A percentile compares a stretch with the other conserved stretches of the same genome.
phyloP scores from a whole-genome alignment of 2,888 invertebrate genomes.

The Mellilla xanthometata region DNA sequence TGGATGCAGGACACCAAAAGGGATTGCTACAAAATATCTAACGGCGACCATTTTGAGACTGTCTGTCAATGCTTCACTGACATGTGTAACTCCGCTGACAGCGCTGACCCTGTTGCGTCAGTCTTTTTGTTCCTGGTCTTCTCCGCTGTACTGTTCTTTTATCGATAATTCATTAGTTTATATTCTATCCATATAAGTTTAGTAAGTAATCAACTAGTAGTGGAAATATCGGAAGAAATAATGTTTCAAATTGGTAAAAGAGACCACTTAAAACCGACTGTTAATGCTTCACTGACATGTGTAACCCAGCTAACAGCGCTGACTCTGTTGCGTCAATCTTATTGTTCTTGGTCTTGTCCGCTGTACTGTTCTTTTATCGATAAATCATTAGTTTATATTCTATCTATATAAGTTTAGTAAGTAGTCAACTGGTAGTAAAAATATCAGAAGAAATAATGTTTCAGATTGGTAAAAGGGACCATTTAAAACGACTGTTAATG shows the following conservation, averaged over 20 bases:
- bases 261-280: slow-evolving; percentile 84
- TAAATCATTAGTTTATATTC: too few relatives aligned
- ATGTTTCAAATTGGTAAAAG: slow-evolving; percentile 82
- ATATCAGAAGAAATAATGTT: too few relatives aligned
- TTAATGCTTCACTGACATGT: slow-evolving; percentile 84
- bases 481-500: slow-evolving; percentile 85
- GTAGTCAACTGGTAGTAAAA: too few relatives aligned
- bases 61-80: slow-evolving; percentile 85
- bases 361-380: slow-evolving; percentile 41
- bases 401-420: too few relatives aligned
- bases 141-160: slow-evolving; percentile 41
- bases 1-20: slow-evolving; percentile 70
- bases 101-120: slow-evolving; percentile 34
- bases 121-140: slow-evolving; percentile 45
- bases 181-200: too few relatives aligned
- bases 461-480: slow-evolving; percentile 83
- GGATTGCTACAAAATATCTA: slow-evolving; percentile 82
- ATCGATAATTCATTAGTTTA: too few relatives aligned
- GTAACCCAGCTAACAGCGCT: slow-evolving; percentile 68
- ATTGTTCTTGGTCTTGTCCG: slow-evolving; percentile 46
- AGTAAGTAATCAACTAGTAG: too few relatives aligned
- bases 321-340: slow-evolving; percentile 36
- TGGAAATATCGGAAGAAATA: too few relatives aligned
- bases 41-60: slow-evolving; percentile 83
- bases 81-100: slow-evolving; percentile 79